phyloP scores from a whole-genome alignment of 37 sponge, comb jelly and placozoan species.

The Chondrosia reniformis region DNA sequence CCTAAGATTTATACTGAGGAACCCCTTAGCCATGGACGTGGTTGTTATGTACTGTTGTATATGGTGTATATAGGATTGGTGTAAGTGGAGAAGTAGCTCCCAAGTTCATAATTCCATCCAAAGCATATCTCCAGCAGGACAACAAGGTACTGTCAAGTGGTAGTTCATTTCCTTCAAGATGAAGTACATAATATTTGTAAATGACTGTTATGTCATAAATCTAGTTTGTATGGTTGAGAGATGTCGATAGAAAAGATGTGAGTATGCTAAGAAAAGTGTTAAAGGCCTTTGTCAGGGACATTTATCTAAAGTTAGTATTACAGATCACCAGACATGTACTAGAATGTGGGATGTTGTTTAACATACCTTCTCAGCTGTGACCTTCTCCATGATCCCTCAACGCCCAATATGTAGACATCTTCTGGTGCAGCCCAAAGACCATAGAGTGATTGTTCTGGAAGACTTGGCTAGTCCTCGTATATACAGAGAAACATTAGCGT shows the following conservation, averaged over 20 bases:
- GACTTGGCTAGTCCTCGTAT: slow-evolving; percentile 60
- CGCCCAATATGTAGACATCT: slow-evolving; percentile 54
- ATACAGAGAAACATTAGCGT: slow-evolving; percentile 81
- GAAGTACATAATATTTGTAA: background rate
- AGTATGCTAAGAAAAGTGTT: slow-evolving; percentile 53
- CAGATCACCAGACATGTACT: too few species aligned
- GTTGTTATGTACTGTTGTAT: background rate
- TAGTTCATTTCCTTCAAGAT: background rate
- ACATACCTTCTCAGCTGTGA: too few species aligned
- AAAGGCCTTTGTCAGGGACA: slow-evolving; percentile 55
- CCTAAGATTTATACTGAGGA: too few species aligned
- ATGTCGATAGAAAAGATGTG: slow-evolving; percentile 30
- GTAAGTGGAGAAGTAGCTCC: slow-evolving; percentile 77
- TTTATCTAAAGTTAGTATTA: slow-evolving; percentile 68
- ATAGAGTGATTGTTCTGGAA: slow-evolving; percentile 78
- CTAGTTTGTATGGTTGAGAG: slow-evolving; percentile 7
- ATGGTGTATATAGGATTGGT: slow-evolving; percentile 58
- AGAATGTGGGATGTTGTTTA: too few species aligned
- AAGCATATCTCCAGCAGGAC: slow-evolving; percentile 12
- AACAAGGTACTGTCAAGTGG: slow-evolving; percentile 1
- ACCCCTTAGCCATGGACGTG: background rate
- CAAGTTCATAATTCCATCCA: slow-evolving; percentile 44
- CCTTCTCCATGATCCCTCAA: too few species aligned
- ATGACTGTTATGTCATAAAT: background rate
- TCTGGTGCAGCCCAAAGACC: slow-evolving; percentile 72